A percentile compares a stretch with the other conserved stretches of the same genome.
phyloP scores from a whole-genome alignment of 2,113 vertebrate genomes.

The Oryzias javanicus region DNA sequence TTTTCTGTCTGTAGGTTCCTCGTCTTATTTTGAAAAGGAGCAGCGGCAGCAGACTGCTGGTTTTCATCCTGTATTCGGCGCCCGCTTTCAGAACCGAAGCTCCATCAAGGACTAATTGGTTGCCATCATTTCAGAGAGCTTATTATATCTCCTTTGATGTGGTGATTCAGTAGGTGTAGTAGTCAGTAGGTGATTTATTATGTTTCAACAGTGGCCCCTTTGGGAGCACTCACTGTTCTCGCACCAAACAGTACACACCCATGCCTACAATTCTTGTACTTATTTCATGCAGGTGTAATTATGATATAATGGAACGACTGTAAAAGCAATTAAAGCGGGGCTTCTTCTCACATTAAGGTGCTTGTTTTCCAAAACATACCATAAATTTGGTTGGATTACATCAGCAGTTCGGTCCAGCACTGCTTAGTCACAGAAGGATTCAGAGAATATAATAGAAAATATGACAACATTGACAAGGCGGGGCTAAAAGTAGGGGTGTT shows the following conservation, averaged over 20 bases:
- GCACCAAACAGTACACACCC: not conserved
- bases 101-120: slow-evolving; percentile 20
- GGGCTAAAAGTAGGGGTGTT: too few relatives aligned
- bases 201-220: slow-evolving; percentile 5
- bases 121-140: slow-evolving; percentile 18
- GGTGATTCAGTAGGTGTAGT: slow-evolving; percentile 9
- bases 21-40: not conserved
- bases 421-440: too few relatives aligned
- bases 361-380: not conserved
- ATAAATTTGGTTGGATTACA: not conserved
- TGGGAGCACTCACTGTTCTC: slow-evolving; percentile 1
- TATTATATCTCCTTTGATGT: slow-evolving; percentile 47
- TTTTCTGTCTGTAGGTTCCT: not conserved
- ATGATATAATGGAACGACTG: not conserved
- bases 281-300: not conserved
- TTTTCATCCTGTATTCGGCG: slow-evolving; percentile 17
- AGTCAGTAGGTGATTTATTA: slow-evolving; percentile 22
- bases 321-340: not conserved
- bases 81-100: slow-evolving; percentile 9
- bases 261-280: not conserved
- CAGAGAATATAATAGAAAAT: too few relatives aligned
- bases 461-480: too few relatives aligned
- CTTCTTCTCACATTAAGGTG: not conserved
- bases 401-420: too few relatives aligned
- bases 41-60: slow-evolving; percentile 1